These are phyloP conservation scores for Cottus gobio DNA, from an alignment of 2,113 vertebrate genomes.

Conservation along the genomic window DNA sequence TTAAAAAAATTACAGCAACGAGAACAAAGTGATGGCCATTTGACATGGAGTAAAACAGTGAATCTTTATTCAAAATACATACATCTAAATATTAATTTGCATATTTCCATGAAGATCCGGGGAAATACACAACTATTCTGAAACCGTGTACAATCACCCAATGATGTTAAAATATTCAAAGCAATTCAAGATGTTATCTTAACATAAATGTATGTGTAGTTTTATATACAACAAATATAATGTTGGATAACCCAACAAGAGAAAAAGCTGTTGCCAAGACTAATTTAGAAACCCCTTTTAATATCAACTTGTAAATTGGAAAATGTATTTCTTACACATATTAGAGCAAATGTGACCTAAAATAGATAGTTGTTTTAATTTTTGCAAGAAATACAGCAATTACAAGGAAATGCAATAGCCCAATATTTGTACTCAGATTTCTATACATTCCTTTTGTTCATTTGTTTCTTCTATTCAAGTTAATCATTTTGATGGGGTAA, in stretches of 20 bases:
- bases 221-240: not conserved
- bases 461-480: not conserved
- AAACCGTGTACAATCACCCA: not conserved
- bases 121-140: not conserved
- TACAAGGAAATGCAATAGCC: not conserved
- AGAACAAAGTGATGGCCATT: not conserved
- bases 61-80: not conserved
- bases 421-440: not conserved
- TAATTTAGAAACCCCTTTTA: not conserved
- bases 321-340: not conserved
- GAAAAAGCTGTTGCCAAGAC: not conserved
- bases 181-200: not conserved
- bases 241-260: not conserved
- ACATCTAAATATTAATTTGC: not conserved
- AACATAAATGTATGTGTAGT: not conserved
- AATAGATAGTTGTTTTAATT: not conserved
- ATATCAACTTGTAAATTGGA: not conserved
- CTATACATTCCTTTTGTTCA: not conserved
- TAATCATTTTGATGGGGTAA: too few relatives aligned
- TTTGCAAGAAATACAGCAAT: not conserved
- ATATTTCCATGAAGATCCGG: not conserved
- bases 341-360: not conserved
- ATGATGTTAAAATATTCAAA: not conserved
- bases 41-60: not conserved
- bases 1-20: not conserved